Conservation (phyloP, 2,888 invertebrate species). For the Halictus ligatus region DNA sequence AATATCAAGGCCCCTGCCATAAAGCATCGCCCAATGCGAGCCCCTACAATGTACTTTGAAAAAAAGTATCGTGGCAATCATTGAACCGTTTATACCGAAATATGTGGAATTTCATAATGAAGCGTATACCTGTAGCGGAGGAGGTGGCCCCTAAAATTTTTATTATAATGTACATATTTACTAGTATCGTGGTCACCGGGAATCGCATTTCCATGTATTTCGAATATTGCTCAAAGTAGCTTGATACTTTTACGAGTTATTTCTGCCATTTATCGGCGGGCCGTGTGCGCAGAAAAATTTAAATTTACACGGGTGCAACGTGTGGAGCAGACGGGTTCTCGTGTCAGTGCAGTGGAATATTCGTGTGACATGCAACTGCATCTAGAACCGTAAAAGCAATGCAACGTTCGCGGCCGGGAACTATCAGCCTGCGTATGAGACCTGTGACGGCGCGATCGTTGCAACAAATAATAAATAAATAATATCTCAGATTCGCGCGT, state of each 20-base stretch:
- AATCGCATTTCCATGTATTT: conserved; percentile 2
- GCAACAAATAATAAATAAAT: conserved; percentile 34
- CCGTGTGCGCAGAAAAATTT: conserved; percentile 17
- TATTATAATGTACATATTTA: neutral
- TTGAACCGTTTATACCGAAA: neutral
- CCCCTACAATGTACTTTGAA: no score
- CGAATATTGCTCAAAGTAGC: neutral
- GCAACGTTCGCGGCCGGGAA: conserved; percentile 21
- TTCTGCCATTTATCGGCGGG: neutral
- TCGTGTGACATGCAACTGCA: conserved; percentile 22
- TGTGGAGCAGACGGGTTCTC: conserved; percentile 22
- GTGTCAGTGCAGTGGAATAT: conserved; percentile 12
- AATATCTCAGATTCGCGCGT: neutral
- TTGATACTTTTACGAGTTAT: neutral
- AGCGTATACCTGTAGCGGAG: neutral
- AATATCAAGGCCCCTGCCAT: no score
- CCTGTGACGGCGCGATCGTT: conserved; percentile 14
- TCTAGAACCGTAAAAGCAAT: neutral
- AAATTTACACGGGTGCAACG: conserved; percentile 53
- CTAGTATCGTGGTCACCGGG: neutral
- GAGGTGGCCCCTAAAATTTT: neutral
- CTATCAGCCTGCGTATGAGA: conserved; percentile 53
- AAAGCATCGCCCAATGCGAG: no score
- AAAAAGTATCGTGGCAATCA: no score
- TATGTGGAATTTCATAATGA: neutral